Evolutionary conservation across 2,113 vertebrate genomes (phyloP), one percentile per base, ranked within the genome.

Genomic region (Myxocyprinus asiaticus): DNA sequence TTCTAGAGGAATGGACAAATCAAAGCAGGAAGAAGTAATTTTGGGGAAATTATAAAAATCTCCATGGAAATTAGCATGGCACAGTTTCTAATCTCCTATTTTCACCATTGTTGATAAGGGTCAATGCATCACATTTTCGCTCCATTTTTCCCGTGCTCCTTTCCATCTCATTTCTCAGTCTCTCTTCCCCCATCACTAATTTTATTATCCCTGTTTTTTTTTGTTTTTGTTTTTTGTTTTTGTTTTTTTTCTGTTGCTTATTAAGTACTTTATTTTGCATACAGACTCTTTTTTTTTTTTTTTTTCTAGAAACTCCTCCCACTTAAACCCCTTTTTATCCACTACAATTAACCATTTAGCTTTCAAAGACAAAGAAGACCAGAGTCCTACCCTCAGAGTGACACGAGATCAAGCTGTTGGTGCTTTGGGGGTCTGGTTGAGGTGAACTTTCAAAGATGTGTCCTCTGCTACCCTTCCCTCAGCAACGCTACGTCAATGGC

Each of bases 61-160:
- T 97, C 96, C 96, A 98, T 98, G 97, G 96, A 98, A 98, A 98
- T 98, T 95, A 98, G 95, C 96, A 97, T 95, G 22, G 96, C 96
- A 95, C 96, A 95, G 96, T 96, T 96, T 96, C 95, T 98, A 96
- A 98, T 98, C 96, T 96, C 93, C 92, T 88, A 92, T 95, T 95
- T 94, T 96, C 94, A 95, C 93, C 90, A 12, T 63, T 85, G 93
- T 91, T 88, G 94, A 96, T 95, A 95, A 95, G 96, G 96, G 96
- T 98, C 96, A 96, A 90, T 86, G 95, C 92, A 94, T 96, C 93
- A 92, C 95, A 93, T 94, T 95, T 89, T 85, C 58, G 33, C 43
- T 63, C 78, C 73, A 74, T 62, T 74, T 74, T 45, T 51, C 51
- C 75, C 62, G 17, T 33, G 90, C 91, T 93, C 93, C 91, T 83